Conservation (phyloP, 2,113 vertebrate species). For the Glaucomys volans region DNA sequence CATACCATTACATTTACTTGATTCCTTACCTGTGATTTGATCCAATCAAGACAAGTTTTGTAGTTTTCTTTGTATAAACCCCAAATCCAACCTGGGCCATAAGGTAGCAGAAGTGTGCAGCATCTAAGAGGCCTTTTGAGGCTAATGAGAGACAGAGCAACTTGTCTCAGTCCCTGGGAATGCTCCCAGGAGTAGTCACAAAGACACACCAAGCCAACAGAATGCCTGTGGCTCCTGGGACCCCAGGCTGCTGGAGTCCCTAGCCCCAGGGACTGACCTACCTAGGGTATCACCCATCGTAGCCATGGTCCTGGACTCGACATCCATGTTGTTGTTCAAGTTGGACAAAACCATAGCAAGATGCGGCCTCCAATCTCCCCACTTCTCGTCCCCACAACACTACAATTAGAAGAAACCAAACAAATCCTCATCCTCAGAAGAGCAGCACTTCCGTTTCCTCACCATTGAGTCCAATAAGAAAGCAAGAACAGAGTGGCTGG, state of each 20-base stretch:
- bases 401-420: constrained; percentile 77
- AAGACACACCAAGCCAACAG: accelerated
- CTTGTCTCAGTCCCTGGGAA: background rate
- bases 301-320: constrained; percentile 94
- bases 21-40: constrained; percentile 94
- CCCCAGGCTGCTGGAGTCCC: too few species aligned
- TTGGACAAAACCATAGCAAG: constrained; percentile 99
- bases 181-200: accelerated
- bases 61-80: constrained; percentile 95
- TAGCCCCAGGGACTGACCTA: constrained; percentile 78
- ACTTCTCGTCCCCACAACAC: constrained; percentile 99
- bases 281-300: constrained; percentile 99
- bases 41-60: constrained; percentile 97
- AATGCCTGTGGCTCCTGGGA: accelerated
- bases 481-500: background rate
- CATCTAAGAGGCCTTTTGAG: constrained; percentile 95
- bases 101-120: constrained; percentile 98
- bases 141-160: constrained; percentile 85
- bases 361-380: constrained; percentile 99
- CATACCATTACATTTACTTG: accelerated
- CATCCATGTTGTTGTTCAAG: constrained; percentile 92
- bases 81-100: constrained; percentile 97
- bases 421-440: background rate
- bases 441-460: accelerated
- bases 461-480: accelerated